Conservation (phyloP, 2,113 vertebrate species). For the Progne subis region DNA sequence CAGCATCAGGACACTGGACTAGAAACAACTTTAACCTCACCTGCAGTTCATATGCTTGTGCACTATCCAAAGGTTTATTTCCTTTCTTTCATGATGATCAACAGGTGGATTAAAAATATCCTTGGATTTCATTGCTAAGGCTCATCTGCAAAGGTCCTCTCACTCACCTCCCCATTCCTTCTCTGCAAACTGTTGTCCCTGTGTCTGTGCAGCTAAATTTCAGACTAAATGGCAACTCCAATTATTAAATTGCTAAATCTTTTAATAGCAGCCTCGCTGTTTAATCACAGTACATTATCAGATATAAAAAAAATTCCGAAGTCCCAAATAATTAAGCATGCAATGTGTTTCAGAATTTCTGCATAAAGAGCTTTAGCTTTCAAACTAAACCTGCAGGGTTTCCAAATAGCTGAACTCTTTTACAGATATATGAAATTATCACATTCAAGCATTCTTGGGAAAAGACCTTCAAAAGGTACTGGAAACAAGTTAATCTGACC, state of each 20-base stretch:
- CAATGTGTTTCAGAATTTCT: background rate
- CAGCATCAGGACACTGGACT: background rate
- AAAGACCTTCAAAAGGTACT: background rate
- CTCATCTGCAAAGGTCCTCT: background rate
- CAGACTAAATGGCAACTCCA: background rate
- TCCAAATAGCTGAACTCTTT: background rate
- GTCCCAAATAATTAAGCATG: background rate
- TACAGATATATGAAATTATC: background rate
- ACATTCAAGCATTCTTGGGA: background rate
- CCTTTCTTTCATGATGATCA: background rate
- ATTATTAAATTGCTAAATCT: slow-evolving; percentile 7
- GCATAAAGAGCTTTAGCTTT: background rate
- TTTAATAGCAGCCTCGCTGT: background rate
- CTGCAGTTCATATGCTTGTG: background rate
- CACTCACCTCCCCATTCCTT: background rate
- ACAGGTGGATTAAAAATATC: background rate
- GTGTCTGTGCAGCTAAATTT: background rate
- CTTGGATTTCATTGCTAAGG: background rate
- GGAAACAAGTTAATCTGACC: background rate
- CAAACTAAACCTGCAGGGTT: background rate
- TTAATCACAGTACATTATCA: slow-evolving; percentile 6
- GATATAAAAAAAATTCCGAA: background rate
- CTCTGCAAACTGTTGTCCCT: background rate
- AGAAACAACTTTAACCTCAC: background rate
- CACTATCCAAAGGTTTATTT: background rate